Percentiles rank a stretch among this genome's conserved stretches.
These are phyloP conservation scores for Alviniconcha marisindica DNA, from an alignment of 1,140 invertebrate genomes.

Conservation along the genomic window DNA sequence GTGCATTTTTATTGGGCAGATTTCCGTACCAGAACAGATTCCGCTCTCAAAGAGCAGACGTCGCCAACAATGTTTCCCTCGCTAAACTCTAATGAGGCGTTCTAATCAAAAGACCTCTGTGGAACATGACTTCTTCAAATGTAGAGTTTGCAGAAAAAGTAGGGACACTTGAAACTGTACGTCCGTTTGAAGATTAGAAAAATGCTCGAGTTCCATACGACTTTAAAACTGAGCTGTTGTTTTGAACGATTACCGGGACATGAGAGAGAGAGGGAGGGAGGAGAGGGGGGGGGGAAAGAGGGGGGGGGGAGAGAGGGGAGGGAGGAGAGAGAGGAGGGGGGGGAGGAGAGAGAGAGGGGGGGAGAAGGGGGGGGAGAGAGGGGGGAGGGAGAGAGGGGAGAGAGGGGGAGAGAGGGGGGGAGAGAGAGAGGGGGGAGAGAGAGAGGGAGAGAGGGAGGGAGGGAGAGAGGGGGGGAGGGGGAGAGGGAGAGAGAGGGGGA, in stretches of 20 bases:
- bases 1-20: no score
- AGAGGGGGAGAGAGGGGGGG: background rate
- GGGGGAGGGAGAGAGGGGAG: background rate
- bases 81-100: no score
- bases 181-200: no score
- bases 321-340: background rate
- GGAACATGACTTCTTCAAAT: no score
- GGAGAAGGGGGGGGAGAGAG: background rate
- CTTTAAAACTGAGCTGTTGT: background rate
- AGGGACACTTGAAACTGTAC: no score
- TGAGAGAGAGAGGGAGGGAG: conserved; percentile 7
- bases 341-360: background rate
- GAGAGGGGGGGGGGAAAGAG: conserved; percentile 10
- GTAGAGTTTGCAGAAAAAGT: no score
- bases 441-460: background rate
- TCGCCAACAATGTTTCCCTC: background rate
- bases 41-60: background rate
- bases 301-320: background rate
- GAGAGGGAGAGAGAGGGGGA: background rate
- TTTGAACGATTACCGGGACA: background rate
- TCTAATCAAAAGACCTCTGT: no score
- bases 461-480: background rate
- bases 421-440: background rate
- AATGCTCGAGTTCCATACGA: background rate
- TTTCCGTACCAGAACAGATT: background rate